Evolutionary conservation across 2,888 invertebrate species (phyloP).

Genomic region (Drosophila fungiperda): DNA sequence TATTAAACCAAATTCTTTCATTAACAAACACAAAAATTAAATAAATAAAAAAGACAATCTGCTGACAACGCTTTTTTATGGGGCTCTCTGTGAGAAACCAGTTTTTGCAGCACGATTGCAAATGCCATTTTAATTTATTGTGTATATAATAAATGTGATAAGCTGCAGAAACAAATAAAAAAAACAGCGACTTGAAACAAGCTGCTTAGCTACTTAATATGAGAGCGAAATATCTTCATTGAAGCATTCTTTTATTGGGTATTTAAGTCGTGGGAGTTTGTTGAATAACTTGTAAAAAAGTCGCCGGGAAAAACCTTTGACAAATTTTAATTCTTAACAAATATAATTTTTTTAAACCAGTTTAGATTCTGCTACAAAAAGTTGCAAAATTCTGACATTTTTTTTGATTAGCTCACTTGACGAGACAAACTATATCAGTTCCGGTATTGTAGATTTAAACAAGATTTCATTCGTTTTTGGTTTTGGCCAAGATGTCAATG

Average conservation of each 20-base stretch:
- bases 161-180: slow-evolving; percentile 49
- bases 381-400: neutral
- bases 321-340: neutral
- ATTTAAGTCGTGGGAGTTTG: slow-evolving; percentile 29
- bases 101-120: slow-evolving; percentile 70
- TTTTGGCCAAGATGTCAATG: no score
- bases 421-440: neutral
- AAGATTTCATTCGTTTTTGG: neutral
- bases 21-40: slow-evolving; percentile 55
- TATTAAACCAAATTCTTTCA: slow-evolving; percentile 79
- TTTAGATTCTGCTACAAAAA: neutral
- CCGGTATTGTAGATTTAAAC: neutral
- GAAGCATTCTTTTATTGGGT: slow-evolving; percentile 31
- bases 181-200: slow-evolving; percentile 22
- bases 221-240: slow-evolving; percentile 7
- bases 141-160: slow-evolving; percentile 56
- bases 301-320: neutral
- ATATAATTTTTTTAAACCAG: neutral
- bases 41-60: slow-evolving; percentile 18
- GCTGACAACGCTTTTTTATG: slow-evolving; percentile 71
- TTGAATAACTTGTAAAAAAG: slow-evolving; percentile 5
- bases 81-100: slow-evolving; percentile 62
- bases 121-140: slow-evolving; percentile 77
- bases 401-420: no score
- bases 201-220: slow-evolving; percentile 30